Conservation (phyloP, 2,888 invertebrate genomes). For the Girardia tigrina region DNA sequence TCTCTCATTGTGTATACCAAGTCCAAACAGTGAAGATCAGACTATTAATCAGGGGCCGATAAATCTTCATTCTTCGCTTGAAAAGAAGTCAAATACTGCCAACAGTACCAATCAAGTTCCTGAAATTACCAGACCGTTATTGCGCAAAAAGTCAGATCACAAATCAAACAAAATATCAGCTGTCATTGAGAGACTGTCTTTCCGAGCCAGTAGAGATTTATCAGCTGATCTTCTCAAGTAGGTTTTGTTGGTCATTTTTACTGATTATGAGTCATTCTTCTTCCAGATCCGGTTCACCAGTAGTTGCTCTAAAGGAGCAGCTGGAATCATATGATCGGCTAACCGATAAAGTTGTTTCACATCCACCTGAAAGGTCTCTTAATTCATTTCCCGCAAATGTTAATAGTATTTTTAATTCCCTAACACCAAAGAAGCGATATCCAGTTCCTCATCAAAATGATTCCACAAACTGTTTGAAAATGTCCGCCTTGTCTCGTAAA, state of each 20-base stretch:
- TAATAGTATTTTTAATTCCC: background rate
- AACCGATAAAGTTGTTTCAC: background rate
- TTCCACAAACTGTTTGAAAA: background rate
- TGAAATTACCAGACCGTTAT: background rate
- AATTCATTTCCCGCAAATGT: background rate
- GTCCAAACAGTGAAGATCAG: background rate
- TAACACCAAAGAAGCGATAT: background rate
- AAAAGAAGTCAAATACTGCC: background rate
- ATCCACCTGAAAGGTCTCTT: background rate
- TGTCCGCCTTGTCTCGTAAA: background rate
- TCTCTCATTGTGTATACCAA: slow-evolving; percentile 5
- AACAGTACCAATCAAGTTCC: background rate
- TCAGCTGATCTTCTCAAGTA: slow-evolving; percentile 7
- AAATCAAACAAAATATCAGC: background rate
- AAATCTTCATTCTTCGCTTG: background rate
- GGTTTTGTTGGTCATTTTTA: background rate
- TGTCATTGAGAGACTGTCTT: background rate
- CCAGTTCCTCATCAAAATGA: background rate
- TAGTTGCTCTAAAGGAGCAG: slow-evolving; percentile 35
- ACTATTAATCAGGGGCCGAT: background rate
- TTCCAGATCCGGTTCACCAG: slow-evolving; percentile 28
- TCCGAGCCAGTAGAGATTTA: background rate
- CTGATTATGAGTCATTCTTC: background rate
- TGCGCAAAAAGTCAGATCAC: background rate
- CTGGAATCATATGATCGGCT: slow-evolving; percentile 12